Evolutionary conservation across 2,888 invertebrate genomes (phyloP).

Genomic region (Cotesia congregata): DNA sequence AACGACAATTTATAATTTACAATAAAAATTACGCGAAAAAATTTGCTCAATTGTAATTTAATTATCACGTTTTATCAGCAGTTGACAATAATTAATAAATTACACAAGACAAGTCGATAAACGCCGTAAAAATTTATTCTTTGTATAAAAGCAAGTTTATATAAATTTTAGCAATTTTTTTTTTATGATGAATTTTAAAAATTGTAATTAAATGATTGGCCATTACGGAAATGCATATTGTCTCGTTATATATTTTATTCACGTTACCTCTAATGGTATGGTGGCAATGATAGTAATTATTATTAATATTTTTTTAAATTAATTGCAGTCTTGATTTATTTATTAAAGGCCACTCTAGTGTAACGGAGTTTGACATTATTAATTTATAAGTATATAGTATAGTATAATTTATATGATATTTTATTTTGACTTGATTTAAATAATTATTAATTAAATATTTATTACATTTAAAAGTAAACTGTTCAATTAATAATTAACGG

Average conservation of each 20-base stretch:
- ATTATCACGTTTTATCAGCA: slow-evolving; percentile 1
- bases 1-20: not conserved
- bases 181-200: not conserved
- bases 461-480: slow-evolving; percentile 3
- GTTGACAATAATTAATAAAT: not conserved
- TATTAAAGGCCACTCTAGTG: slow-evolving; percentile 64
- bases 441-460: slow-evolving; percentile 10
- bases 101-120: not conserved
- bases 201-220: slow-evolving; percentile 4
- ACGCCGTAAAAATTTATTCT: not conserved
- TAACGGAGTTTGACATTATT: slow-evolving; percentile 36
- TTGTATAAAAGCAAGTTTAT: not conserved
- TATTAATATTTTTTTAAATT: slow-evolving; percentile 47
- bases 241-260: slow-evolving; percentile 36
- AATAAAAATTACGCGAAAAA: not conserved
- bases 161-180: not conserved
- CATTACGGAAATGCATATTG: slow-evolving; percentile 47
- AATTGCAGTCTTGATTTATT: slow-evolving; percentile 62
- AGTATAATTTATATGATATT: slow-evolving; percentile 29
- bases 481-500: slow-evolving; percentile 33
- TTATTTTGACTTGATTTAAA: slow-evolving; percentile 5
- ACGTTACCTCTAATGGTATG: slow-evolving; percentile 24
- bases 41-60: not conserved
- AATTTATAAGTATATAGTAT: slow-evolving; percentile 32
- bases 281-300: slow-evolving; percentile 43